Percentiles rank a stretch among this genome's conserved stretches.
Conservation (phyloP, 2,888 invertebrate species). For the Nasonovia ribisnigri region DNA sequence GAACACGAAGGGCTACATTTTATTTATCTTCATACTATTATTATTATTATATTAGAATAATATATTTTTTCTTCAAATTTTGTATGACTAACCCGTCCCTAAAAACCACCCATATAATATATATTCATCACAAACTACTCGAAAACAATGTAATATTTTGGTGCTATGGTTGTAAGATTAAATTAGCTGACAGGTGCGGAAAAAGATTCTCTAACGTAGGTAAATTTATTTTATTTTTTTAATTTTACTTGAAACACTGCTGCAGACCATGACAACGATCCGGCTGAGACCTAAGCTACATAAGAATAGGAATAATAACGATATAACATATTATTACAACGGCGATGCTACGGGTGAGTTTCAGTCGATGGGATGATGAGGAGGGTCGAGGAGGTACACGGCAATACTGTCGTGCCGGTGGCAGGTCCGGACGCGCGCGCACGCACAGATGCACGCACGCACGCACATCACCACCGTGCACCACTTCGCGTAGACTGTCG, state of each 20-base stretch:
- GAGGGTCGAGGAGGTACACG: not conserved
- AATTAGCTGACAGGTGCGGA: not conserved
- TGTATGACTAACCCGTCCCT: not conserved
- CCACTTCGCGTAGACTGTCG: conserved; percentile 12
- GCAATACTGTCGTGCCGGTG: not conserved
- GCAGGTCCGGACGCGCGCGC: conserved; percentile 11
- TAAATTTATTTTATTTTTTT: not conserved
- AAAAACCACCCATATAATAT: not conserved
- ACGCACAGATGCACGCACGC: conserved; percentile 37
- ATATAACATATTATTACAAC: not conserved
- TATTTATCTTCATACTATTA: conserved; percentile 11
- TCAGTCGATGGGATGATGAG: not conserved
- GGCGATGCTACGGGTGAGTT: not conserved
- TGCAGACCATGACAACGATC: not conserved
- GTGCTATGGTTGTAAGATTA: not conserved
- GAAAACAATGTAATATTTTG: not conserved
- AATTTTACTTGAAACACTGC: not conserved
- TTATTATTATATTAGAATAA: not conserved
- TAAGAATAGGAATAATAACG: not conserved
- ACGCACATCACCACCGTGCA: conserved; percentile 20
- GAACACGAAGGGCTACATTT: not conserved
- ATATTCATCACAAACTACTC: not conserved
- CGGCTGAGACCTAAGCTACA: not conserved
- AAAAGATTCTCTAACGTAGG: not conserved
- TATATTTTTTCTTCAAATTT: not conserved